Evolutionary conservation across 2,888 invertebrate species (phyloP).

Genomic region (Sarcophaga carnaria): DNA sequence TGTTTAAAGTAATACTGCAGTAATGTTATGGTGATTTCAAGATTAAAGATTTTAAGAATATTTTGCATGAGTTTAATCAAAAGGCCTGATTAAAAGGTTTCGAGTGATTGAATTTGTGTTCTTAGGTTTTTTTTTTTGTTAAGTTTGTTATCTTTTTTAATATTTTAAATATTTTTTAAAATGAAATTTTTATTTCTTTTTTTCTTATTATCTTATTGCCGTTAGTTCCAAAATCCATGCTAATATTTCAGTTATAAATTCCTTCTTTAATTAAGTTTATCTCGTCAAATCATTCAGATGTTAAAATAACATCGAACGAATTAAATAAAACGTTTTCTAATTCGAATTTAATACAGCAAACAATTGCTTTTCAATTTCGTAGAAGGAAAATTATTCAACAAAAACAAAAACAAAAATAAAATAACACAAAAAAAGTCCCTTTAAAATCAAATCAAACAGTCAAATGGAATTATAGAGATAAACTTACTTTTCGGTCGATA

Average conservation of each 20-base stretch:
- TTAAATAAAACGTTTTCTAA: slow-evolving; percentile 70
- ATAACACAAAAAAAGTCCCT: neutral
- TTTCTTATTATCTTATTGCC: no score
- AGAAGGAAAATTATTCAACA: slow-evolving; percentile 9
- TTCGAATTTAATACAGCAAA: slow-evolving; percentile 74
- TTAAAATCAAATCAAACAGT: slow-evolving; percentile 13
- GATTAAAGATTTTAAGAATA: no score
- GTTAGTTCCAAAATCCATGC: neutral
- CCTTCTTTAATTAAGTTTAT: slow-evolving; percentile 47
- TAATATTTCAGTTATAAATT: slow-evolving; percentile 3
- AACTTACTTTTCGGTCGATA: slow-evolving; percentile 70
- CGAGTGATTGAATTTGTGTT: no score
- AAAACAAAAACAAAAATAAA: no score
- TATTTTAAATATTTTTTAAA: no score
- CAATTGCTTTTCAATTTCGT: slow-evolving; percentile 78
- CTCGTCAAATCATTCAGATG: slow-evolving; percentile 30
- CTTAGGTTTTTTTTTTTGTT: no score
- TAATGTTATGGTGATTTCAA: no score
- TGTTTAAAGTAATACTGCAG: no score
- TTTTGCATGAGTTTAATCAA: no score
- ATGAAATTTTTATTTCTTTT: no score
- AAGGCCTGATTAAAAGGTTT: no score
- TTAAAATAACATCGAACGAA: slow-evolving; percentile 33
- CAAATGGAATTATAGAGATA: slow-evolving; percentile 64
- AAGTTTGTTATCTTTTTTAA: no score